Conservation (phyloP, 1,140 invertebrate genomes). For the Zaprionus kolodkinae region DNA sequence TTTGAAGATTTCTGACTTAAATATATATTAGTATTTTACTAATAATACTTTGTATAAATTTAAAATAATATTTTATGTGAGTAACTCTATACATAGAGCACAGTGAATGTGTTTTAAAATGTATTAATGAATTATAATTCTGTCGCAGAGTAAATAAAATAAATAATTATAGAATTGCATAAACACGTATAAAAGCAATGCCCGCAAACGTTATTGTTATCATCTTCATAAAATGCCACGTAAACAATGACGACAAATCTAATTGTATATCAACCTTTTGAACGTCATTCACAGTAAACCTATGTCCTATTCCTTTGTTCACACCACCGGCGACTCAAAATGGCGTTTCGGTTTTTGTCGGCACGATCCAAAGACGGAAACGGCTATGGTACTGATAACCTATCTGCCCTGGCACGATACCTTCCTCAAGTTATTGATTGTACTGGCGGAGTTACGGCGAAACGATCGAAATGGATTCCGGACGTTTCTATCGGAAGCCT, state of each 20-base stretch:
- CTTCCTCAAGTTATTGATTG: constrained; percentile 92
- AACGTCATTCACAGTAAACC: constrained; percentile 41
- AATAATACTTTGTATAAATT: background rate
- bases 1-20: too few relatives aligned
- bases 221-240: background rate
- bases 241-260: background rate
- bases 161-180: background rate
- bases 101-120: background rate
- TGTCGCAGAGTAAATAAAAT: background rate
- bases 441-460: constrained; percentile 66
- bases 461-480: constrained; percentile 81
- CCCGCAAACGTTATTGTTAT: background rate
- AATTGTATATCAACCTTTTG: constrained; percentile 1
- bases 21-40: too few relatives aligned
- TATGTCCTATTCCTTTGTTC: constrained; percentile 93
- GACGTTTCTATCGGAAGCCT: constrained; percentile 88
- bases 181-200: background rate
- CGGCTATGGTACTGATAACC: constrained; percentile 91
- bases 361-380: constrained; percentile 92
- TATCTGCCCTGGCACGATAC: constrained; percentile 97
- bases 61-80: background rate
- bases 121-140: background rate
- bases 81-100: background rate
- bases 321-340: constrained; percentile 96
- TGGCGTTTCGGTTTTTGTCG: constrained; percentile 98